These are phyloP conservation scores for Hemitrygon akajei DNA, from an alignment of 2,797 vertebrate genomes.

Conservation along the genomic window DNA sequence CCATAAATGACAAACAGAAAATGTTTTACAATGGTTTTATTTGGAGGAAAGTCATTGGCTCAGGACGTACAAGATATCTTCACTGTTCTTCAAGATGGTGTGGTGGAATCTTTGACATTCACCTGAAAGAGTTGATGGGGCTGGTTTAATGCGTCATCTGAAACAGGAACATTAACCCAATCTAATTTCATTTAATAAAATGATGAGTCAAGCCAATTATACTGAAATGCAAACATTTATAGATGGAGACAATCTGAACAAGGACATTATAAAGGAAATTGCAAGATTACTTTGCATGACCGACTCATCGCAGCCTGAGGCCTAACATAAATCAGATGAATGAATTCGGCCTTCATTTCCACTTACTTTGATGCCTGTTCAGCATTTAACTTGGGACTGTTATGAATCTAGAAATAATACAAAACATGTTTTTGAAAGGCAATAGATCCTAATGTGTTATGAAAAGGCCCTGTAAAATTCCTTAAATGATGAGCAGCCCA, in stretches of 20 bases:
- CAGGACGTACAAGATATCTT: too few species aligned
- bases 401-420: conserved; percentile 14
- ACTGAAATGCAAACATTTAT: not conserved
- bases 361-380: conserved; percentile 18
- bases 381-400: not conserved
- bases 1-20: too few species aligned
- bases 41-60: too few species aligned
- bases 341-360: not conserved
- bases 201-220: not conserved
- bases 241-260: not conserved
- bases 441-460: not conserved
- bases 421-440: conserved; percentile 12
- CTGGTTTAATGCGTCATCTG: too few species aligned
- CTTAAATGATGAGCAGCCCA: too few species aligned
- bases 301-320: not conserved
- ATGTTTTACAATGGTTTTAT: too few species aligned
- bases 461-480: not conserved
- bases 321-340: conserved; percentile 12
- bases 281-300: not conserved
- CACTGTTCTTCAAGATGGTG: too few species aligned
- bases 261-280: not conserved
- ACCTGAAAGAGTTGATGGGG: too few species aligned
- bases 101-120: too few species aligned
- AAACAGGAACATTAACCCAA: not conserved
- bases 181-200: conserved; percentile 22